Base-by-base conservation (phyloP, 2,797 vertebrate genomes). In the Calcarius lapponicus region DNA sequence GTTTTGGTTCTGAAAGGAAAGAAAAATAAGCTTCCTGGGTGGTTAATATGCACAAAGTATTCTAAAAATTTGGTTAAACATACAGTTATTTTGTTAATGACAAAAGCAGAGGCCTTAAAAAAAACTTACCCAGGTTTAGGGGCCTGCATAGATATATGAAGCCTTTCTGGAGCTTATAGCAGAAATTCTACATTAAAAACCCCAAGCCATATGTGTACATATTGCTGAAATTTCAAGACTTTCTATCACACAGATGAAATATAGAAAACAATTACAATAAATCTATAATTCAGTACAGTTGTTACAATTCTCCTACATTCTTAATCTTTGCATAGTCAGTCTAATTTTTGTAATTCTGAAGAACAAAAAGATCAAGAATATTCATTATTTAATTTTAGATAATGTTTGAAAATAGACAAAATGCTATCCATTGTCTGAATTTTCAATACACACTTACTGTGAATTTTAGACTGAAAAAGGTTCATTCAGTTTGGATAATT, bases 1-100 rank as follows among this genome's bases (percentile, higher is more conserved):
- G 47, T 48, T 90, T 47, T 34, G 51, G 40, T 75, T 96, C 96
- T 97, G 80, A 91, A 97, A 92, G 32, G 6, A 64, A 92, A 73
- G 26, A 85, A 70, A 79, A 92, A 21, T 16, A 67, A 64, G 48
- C 10, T 38, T 75, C 17, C 14, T 65, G 13, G 6, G 16, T 69
- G 8, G 9, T 6, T 69, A 32, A 75, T 53, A 62, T 2, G 6
- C 32, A 86, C 0, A 2, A 56, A 45, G 7, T 19, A 73, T 18
- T 22, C 21, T 69, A 84, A 56, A 48, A 62, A 43, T 26, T 16
- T 32, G 7, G 5, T 69, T 50, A 92, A 48, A 17, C 10, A 80
- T 36, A 5, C 11, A 71, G 11, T 21, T 81, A 58, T 70, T 75
- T 18, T 13, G 57, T 70, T 47, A 47, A 11, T 28, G 34, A 47